A percentile compares a stretch with the other conserved stretches of the same genome.
phyloP scores from a whole-genome alignment of 2,113 vertebrate genomes.

The Actenoides hombroni region DNA sequence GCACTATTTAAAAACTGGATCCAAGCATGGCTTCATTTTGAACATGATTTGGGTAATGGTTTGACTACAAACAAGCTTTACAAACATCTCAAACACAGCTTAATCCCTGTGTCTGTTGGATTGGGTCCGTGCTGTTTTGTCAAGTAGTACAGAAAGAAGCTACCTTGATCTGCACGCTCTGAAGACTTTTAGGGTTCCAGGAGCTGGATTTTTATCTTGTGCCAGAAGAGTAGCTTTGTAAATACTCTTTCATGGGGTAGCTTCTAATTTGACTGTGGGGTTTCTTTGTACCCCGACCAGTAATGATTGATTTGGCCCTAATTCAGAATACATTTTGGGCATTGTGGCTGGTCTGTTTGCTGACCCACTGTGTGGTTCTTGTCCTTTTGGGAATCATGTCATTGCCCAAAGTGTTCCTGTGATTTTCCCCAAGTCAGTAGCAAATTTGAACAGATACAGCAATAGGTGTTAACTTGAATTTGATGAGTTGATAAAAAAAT shows the following conservation, averaged over 20 bases:
- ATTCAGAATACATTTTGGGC: neutral
- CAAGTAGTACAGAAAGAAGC: neutral
- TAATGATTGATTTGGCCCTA: neutral
- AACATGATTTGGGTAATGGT: neutral
- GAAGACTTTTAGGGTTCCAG: neutral
- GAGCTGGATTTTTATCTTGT: neutral
- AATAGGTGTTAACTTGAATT: neutral
- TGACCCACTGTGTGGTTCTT: neutral
- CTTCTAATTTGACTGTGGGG: neutral
- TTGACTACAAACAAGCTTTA: slow-evolving; percentile 11
- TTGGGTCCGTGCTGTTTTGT: neutral
- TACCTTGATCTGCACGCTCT: slow-evolving; percentile 1
- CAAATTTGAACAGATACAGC: neutral
- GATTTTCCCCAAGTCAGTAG: neutral
- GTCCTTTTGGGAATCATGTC: neutral
- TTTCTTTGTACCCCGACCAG: neutral
- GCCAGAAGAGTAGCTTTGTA: neutral
- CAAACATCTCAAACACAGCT: neutral
- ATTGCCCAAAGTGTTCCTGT: neutral
- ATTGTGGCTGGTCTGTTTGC: neutral
- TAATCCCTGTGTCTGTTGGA: slow-evolving; percentile 3
- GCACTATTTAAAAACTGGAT: neutral
- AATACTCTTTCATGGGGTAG: neutral
- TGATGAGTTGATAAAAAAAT: neutral
- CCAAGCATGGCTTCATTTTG: slow-evolving; percentile 11